Base-by-base conservation (phyloP, 2,888 invertebrate genomes). In the Trachelus tabidus region DNA sequence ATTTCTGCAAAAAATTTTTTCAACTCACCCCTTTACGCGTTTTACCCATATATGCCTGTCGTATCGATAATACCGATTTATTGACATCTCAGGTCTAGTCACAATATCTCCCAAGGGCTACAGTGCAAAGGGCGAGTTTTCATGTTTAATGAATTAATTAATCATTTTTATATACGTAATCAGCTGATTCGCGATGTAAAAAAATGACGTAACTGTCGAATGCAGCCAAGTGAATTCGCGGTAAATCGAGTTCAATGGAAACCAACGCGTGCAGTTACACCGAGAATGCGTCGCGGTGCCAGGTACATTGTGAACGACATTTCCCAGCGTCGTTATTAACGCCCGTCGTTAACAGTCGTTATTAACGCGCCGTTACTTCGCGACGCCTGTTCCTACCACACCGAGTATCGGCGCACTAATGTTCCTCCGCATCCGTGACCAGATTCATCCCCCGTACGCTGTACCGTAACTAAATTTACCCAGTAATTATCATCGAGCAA, bases 301-400 rank as follows among this genome's bases (percentile, higher is more conserved):
- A 85, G 87, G 86, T 83, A 88, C 86, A 84, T 82, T 80, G 84
- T 83, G 85, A 84, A 87, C 86, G 87, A 87, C 87, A 84, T 84
- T 86, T 84, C 82, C 83, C 84, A 81, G 84, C 82, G 80, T 56
- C 71, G 23, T 31, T 34, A 71, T 33, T 86, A 88, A 87, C 89
- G 87, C 87, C 89, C 88, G 89, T 90, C 85, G 87, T 87, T 86
- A 86, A 84, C 84, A 86, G 85, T 86, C 88, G 87, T 90, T 90
- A 89, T 86, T 86, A 87, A 89, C 87, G 87, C 88, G 85, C 87
- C 86, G 87, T 85, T 90, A 87, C 85, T 83, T 82, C 83, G 77
- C 80, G 56, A 56, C 56, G 56, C 56, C 23, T n/a, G n/a, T 56
- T 56, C 56, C 56, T 56, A 56, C 23, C 56, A 9, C 40, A 6